Conservation (phyloP, 2,888 invertebrate species). For the Epistrophe grossulariae region DNA sequence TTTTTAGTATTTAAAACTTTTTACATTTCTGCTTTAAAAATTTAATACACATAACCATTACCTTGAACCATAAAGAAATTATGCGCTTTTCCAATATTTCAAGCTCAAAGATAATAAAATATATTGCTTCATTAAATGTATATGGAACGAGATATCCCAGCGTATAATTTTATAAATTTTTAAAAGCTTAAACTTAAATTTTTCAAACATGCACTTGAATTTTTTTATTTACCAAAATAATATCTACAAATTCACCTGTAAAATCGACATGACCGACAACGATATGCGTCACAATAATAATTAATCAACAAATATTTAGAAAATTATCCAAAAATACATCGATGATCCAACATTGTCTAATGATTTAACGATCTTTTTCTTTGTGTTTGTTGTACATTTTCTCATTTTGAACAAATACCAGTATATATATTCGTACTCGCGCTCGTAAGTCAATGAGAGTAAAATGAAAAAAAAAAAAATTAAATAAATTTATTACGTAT, state of each 20-base stretch:
- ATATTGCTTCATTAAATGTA: too few species aligned
- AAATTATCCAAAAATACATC: slow-evolving; percentile 43
- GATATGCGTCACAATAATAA: slow-evolving; percentile 5
- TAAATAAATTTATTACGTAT: slow-evolving; percentile 13
- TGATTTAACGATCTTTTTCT: background rate
- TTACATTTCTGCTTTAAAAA: too few species aligned
- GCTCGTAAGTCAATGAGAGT: background rate
- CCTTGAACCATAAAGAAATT: too few species aligned
- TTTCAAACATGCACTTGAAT: background rate
- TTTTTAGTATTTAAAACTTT: too few species aligned
- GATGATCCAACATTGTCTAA: slow-evolving; percentile 38
- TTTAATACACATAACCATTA: too few species aligned
- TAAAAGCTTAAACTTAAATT: background rate
- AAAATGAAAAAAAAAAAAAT: background rate
- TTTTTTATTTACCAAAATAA: background rate
- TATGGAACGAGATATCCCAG: too few species aligned
- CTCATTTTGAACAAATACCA: slow-evolving; percentile 16
- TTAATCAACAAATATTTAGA: slow-evolving; percentile 26
- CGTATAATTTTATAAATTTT: too few species aligned
- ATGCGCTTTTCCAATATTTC: too few species aligned
- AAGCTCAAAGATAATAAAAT: too few species aligned
- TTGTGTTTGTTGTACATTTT: background rate
- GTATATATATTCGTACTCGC: background rate
- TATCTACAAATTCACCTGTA: slow-evolving; percentile 13
- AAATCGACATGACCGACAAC: background rate